These are phyloP conservation scores for Elachura formosa DNA, from an alignment of 2,113 vertebrate species.

Conservation along the genomic window DNA sequence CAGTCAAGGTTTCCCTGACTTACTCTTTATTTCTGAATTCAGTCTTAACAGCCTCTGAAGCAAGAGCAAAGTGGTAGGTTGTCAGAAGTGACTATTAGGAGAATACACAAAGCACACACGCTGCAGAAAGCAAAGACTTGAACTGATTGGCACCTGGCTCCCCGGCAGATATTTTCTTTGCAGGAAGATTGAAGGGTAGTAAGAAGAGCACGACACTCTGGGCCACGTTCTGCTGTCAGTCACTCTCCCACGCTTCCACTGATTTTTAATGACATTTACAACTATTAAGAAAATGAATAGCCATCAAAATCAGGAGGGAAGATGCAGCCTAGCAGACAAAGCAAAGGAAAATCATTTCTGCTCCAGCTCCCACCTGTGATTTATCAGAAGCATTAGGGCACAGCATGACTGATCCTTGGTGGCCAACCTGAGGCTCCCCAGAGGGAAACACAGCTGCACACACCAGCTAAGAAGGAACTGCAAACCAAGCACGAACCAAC, in stretches of 20 bases:
- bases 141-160: background rate
- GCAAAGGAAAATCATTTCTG: background rate
- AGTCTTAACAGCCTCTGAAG: background rate
- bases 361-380: background rate
- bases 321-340: background rate
- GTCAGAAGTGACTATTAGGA: constrained; percentile 1
- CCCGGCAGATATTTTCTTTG: background rate
- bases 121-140: background rate
- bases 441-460: background rate
- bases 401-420: background rate
- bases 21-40: background rate
- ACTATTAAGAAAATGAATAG: background rate
- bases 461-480: background rate
- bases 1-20: background rate
- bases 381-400: background rate
- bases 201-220: background rate
- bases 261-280: constrained; percentile 15
- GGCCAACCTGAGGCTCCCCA: background rate
- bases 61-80: background rate
- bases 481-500: background rate
- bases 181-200: background rate
- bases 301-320: background rate
- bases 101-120: background rate
- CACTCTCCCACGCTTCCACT: background rate
- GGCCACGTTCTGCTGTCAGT: background rate